Evolutionary conservation across 2,113 vertebrate genomes (phyloP).

Genomic region (Lepisosteus osseus): DNA sequence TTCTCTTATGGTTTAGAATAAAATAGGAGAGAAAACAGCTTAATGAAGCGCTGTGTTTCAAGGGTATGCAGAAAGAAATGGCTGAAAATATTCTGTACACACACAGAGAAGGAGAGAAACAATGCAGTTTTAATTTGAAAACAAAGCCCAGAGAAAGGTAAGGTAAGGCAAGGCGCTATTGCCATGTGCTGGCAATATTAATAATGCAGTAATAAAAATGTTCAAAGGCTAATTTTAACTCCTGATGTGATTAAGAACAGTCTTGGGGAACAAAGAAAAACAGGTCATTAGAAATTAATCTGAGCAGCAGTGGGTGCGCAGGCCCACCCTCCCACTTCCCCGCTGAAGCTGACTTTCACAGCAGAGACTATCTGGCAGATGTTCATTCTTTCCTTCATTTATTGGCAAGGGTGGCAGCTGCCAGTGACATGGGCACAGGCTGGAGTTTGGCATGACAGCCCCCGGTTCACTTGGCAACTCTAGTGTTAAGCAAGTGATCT

Average conservation of each 20-base stretch:
- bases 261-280: slow-evolving; percentile 2
- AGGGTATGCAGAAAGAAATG: slow-evolving; percentile 19
- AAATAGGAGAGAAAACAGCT: slow-evolving; percentile 22
- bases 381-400: slow-evolving; percentile 63
- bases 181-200: slow-evolving; percentile 23
- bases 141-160: too few species aligned
- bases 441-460: slow-evolving; percentile 88
- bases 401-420: slow-evolving; percentile 63
- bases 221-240: slow-evolving; percentile 12
- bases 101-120: too few species aligned
- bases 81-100: too few species aligned
- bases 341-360: slow-evolving; percentile 29
- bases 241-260: slow-evolving; percentile 11
- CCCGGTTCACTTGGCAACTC: slow-evolving; percentile 76
- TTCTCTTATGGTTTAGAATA: slow-evolving; percentile 25
- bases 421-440: slow-evolving; percentile 64
- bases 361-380: slow-evolving; percentile 57
- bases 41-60: slow-evolving; percentile 23
- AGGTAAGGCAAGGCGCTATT: neutral
- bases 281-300: slow-evolving; percentile 12
- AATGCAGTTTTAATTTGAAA: too few species aligned
- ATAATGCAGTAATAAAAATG: neutral
- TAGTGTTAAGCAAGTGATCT: slow-evolving; percentile 84
- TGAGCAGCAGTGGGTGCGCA: neutral
- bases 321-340: neutral